Evolutionary conservation across 2,797 vertebrate genomes (phyloP), one percentile per base, ranked within the genome.

Genomic region (Urocyon cinereoargenteus): DNA sequence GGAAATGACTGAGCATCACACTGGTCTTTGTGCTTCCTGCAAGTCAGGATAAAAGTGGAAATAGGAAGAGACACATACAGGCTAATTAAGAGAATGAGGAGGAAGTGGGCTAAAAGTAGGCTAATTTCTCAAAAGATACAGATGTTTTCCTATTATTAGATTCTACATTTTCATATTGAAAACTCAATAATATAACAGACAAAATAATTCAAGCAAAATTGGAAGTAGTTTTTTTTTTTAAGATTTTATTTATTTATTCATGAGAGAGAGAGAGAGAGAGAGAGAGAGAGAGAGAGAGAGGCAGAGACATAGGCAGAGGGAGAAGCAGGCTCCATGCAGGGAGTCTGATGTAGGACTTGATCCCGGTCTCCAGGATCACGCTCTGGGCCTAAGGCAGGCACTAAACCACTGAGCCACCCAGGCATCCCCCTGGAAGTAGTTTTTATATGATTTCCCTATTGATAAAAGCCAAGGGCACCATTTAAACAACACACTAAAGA

Each of bases 401-500:
- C 40, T 45, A 45, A 45, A 45, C 6, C 8, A 6, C 40, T 45
- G 40, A 45, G 40, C 40, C 40, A 45, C 40, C 40, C 40, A 45
- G 40, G 40, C 40, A 45, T 45, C 6, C 40, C 40, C 40, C 40
- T 94, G 28, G 18, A 66, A 83, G 34, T 51, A 26, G 6, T 40
- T 86, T 96, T 90, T 78, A 88, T 45, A 78, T 87, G 40, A 77
- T 14, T 93, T 97, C 97, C n/a, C 40, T 90, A 77, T 34, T 72
- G 59, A 90, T 82, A 91, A 95, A 93, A 90, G 86, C 10, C 68
- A 96, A 93, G 8, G 3, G 8, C 19, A 75, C 3, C 21, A 73
- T 81, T 93, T 94, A 86, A 79, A 86, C 62, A 95, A 83, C 45
- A 88, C n/a, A 66, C 18, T 51, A 78, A 95, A 92, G 34, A 64